These are phyloP conservation scores for Phodopus roborovskii DNA, from an alignment of 2,113 vertebrate species.

Conservation along the genomic window DNA sequence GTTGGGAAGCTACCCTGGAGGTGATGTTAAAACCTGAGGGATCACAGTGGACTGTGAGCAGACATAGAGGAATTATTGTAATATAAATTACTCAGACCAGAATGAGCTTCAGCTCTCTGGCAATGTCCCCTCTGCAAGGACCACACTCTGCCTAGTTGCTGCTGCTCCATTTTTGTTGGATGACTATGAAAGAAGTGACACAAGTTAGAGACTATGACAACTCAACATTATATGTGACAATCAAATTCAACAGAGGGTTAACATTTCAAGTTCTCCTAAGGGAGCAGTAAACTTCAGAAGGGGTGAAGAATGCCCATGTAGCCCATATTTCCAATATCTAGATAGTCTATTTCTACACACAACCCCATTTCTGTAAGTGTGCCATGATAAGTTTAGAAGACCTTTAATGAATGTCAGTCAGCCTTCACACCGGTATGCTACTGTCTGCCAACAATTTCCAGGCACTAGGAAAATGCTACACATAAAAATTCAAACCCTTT, in stretches of 20 bases:
- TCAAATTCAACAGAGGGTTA: background rate
- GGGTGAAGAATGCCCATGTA: no score
- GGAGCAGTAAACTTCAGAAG: background rate
- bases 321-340: no score
- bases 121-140: background rate
- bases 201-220: background rate
- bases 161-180: background rate
- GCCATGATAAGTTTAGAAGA: background rate
- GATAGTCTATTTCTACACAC: background rate
- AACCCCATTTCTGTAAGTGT: background rate
- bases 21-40: background rate
- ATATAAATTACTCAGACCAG: background rate
- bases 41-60: background rate
- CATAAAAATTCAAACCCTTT: background rate
- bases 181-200: background rate
- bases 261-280: conserved; percentile 11
- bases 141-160: background rate
- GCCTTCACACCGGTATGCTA: background rate
- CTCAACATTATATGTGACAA: background rate
- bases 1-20: background rate
- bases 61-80: background rate
- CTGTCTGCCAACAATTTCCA: background rate
- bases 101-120: background rate
- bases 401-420: background rate
- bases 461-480: background rate